phyloP scores from a whole-genome alignment of 2,888 invertebrate species.

The Pollenia angustigena region DNA sequence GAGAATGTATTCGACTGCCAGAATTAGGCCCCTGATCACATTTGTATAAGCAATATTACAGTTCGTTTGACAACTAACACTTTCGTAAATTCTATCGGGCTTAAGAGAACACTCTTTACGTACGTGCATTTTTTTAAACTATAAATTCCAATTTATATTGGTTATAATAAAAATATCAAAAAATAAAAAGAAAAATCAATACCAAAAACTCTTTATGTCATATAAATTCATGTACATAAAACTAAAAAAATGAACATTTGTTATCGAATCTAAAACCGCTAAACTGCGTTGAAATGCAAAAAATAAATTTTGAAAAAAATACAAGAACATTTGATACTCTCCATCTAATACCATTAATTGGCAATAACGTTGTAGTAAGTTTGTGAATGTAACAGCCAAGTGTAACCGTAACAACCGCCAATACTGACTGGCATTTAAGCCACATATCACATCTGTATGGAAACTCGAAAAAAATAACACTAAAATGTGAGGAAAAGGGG shows the following conservation, averaged over 20 bases:
- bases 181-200: not conserved
- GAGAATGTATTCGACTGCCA: too few relatives aligned
- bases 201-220: constrained; percentile 15
- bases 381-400: constrained; percentile 58
- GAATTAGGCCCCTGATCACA: too few relatives aligned
- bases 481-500: constrained; percentile 30
- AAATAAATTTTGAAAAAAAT: constrained; percentile 37
- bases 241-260: constrained; percentile 26
- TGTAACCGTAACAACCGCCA: constrained; percentile 65
- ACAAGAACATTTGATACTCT: constrained; percentile 49
- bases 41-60: too few relatives aligned
- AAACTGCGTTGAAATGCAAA: constrained; percentile 22
- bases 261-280: constrained; percentile 46
- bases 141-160: too few relatives aligned
- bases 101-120: too few relatives aligned
- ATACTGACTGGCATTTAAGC: constrained; percentile 64
- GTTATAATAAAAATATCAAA: too few relatives aligned
- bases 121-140: too few relatives aligned
- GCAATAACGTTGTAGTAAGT: constrained; percentile 64
- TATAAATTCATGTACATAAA: constrained; percentile 5
- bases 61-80: too few relatives aligned
- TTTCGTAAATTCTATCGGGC: too few relatives aligned
- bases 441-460: constrained; percentile 63
- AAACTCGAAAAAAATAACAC: constrained; percentile 18
- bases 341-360: constrained; percentile 65